Percentiles rank a stretch among this genome's conserved stretches.
phyloP scores from a whole-genome alignment of 2,888 invertebrate genomes.

The Apotomis turbidana region DNA sequence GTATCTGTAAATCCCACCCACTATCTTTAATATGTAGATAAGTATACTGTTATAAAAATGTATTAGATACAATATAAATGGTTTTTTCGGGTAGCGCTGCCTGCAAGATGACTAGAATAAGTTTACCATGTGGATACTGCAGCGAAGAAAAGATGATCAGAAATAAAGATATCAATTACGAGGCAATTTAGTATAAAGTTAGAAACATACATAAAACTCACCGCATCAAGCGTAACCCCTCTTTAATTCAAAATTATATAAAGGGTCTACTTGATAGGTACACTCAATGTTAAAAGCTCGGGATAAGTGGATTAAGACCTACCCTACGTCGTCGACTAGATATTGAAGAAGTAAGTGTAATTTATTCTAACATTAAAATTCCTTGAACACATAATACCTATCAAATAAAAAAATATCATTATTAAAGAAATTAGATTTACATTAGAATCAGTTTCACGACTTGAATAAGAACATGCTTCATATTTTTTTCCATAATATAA shows the following conservation, averaged over 20 bases:
- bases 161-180: background rate
- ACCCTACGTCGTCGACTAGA: background rate
- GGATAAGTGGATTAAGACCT: slow-evolving; percentile 25
- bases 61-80: too few species aligned
- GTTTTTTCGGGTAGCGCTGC: too few species aligned
- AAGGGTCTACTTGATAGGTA: slow-evolving; percentile 11
- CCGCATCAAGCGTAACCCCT: background rate
- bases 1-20: background rate
- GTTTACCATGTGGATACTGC: too few species aligned
- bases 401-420: background rate
- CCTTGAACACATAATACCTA: background rate
- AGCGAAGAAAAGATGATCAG: background rate
- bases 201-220: background rate
- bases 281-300: slow-evolving; percentile 15
- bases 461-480: slow-evolving; percentile 1
- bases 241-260: slow-evolving; percentile 2
- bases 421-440: slow-evolving; percentile 5
- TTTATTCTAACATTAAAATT: slow-evolving; percentile 4
- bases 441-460: slow-evolving; percentile 20
- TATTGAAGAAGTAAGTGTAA: slow-evolving; percentile 7
- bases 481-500: slow-evolving; percentile 19
- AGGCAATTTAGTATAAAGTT: background rate
- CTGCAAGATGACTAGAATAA: too few species aligned
- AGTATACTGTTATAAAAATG: too few species aligned
- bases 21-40: too few species aligned